A percentile compares a stretch with the other conserved stretches of the same genome.
These are phyloP conservation scores for Procavia capensis DNA, from an alignment of 2,113 vertebrate species.

Conservation along the genomic window DNA sequence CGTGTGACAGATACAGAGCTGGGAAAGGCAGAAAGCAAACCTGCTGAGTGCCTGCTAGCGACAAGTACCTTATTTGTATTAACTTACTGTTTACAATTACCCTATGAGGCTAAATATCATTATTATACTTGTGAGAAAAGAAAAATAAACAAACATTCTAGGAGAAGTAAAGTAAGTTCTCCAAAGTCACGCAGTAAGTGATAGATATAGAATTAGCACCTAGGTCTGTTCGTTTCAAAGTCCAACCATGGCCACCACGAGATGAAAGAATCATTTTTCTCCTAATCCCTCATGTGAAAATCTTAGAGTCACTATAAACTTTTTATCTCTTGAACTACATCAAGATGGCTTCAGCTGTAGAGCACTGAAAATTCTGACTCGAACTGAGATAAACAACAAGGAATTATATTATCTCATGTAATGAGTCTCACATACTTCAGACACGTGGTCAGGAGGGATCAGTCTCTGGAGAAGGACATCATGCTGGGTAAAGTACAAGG, in stretches of 20 bases:
- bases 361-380: background rate
- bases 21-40: background rate
- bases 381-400: background rate
- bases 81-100: background rate
- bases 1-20: background rate
- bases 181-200: background rate
- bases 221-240: background rate
- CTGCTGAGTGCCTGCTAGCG: background rate
- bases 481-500: too few relatives aligned
- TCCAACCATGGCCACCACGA: background rate
- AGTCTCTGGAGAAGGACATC: too few relatives aligned
- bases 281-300: background rate
- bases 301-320: background rate
- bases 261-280: background rate
- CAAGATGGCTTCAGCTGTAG: background rate
- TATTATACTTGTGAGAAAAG: background rate
- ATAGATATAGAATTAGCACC: background rate
- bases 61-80: background rate
- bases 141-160: background rate
- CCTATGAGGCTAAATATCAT: background rate
- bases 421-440: background rate
- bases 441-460: too few relatives aligned
- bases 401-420: background rate
- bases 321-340: background rate
- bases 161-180: background rate